Conservation (phyloP, 2,888 invertebrate species). For the Alloplasta piceator region DNA sequence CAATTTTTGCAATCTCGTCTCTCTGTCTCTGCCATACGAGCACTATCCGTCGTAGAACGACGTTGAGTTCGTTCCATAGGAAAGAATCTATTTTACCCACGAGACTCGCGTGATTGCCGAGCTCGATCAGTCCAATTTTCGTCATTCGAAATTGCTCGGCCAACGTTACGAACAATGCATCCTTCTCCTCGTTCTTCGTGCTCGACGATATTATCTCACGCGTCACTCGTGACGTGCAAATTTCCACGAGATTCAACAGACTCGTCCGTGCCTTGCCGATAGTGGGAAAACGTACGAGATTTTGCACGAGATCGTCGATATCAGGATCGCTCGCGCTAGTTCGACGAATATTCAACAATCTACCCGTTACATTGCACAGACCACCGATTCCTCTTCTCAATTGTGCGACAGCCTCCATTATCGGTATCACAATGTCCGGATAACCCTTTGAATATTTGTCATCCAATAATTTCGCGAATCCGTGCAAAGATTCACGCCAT, state of each 20-base stretch:
- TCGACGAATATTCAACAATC: constrained; percentile 81
- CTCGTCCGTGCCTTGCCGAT: constrained; percentile 78
- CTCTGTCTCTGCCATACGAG: constrained; percentile 91
- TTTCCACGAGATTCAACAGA: constrained; percentile 83
- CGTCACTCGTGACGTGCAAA: constrained; percentile 83
- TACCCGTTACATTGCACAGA: constrained; percentile 85
- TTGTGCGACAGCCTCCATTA: constrained; percentile 88
- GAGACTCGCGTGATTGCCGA: constrained; percentile 87
- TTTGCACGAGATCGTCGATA: constrained; percentile 80
- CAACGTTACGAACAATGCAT: constrained; percentile 76
- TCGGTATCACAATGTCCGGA: constrained; percentile 90
- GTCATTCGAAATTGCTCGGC: constrained; percentile 86
- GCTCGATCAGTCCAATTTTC: constrained; percentile 88
- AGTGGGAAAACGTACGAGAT: constrained; percentile 85
- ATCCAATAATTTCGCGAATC: constrained; percentile 85
- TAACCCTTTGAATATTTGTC: constrained; percentile 87
- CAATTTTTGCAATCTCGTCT: constrained; percentile 87
- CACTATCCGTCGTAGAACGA: constrained; percentile 87
- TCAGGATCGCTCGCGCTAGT: constrained; percentile 64
- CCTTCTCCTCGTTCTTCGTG: constrained; percentile 71
- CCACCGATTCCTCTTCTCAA: constrained; percentile 87
- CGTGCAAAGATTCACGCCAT: constrained; percentile 85
- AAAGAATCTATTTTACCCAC: constrained; percentile 84
- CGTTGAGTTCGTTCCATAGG: constrained; percentile 84
- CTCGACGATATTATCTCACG: constrained; percentile 82